Evolutionary conservation across 2,888 invertebrate species (phyloP).

Genomic region (Pollenia labialis): DNA sequence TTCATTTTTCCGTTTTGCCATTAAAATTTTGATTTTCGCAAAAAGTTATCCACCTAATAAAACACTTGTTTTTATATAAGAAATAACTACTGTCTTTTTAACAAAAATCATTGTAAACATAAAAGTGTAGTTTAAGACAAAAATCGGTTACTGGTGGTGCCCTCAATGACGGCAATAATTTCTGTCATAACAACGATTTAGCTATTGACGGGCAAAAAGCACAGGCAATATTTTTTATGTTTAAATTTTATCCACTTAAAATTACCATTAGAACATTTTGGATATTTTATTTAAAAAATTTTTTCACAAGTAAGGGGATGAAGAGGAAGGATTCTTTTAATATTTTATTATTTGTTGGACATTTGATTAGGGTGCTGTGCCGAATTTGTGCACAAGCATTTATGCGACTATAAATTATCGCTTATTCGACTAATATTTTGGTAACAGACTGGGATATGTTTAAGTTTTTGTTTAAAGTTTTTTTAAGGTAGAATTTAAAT

Average conservation of each 20-base stretch:
- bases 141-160: constrained; percentile 61
- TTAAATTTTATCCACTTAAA: too few species aligned
- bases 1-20: too few species aligned
- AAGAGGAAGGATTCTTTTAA: constrained; percentile 40
- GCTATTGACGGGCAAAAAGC: constrained; percentile 75
- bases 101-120: too few species aligned
- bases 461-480: not conserved
- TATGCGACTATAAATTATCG: constrained; percentile 75
- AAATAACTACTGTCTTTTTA: too few species aligned
- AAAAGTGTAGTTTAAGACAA: too few species aligned
- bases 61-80: too few species aligned
- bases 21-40: too few species aligned
- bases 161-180: constrained; percentile 79
- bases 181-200: constrained; percentile 81
- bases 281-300: not conserved
- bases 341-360: constrained; percentile 50
- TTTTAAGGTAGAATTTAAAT: too few species aligned
- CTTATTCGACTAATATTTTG: constrained; percentile 48
- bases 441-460: not conserved
- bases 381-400: constrained; percentile 73
- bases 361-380: constrained; percentile 63
- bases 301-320: constrained; percentile 1
- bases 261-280: not conserved
- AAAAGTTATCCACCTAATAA: too few species aligned
- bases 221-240: constrained; percentile 7